These are phyloP conservation scores for Rhagophthalmus giganteus DNA, from an alignment of 2,888 invertebrate species.

Conservation along the genomic window DNA sequence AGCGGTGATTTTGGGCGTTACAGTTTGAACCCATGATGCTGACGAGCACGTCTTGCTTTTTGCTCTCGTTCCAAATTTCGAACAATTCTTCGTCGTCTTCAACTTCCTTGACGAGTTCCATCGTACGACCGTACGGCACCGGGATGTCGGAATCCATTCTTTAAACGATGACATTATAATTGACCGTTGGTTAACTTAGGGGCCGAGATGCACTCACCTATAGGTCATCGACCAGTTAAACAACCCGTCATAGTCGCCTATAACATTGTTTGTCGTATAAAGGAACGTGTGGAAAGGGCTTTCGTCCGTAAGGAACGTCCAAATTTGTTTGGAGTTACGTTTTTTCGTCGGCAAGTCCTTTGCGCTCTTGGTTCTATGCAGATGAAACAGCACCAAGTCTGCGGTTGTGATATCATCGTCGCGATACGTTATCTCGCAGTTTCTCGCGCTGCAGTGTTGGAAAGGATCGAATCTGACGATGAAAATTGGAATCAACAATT, in stretches of 20 bases:
- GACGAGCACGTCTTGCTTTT: constrained; percentile 56
- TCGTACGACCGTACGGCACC: constrained; percentile 66
- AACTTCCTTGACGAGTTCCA: constrained; percentile 42
- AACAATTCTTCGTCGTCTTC: constrained; percentile 8
- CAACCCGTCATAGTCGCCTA: constrained; percentile 59
- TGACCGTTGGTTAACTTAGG: no score
- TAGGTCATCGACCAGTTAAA: constrained; percentile 76
- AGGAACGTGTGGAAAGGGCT: constrained; percentile 65
- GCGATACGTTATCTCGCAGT: constrained; percentile 65
- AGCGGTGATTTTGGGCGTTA: constrained; percentile 56
- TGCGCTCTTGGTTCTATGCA: constrained; percentile 56
- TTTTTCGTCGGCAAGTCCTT: constrained; percentile 59
- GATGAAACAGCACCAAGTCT: constrained; percentile 68
- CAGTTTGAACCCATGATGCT: constrained; percentile 66
- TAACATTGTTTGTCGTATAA: constrained; percentile 46
- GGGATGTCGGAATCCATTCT: constrained; percentile 68
- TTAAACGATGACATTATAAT: no score
- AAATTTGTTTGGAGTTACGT: constrained; percentile 61
- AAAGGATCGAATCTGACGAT: constrained; percentile 60
- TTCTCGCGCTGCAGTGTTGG: constrained; percentile 62
- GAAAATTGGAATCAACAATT: neutral
- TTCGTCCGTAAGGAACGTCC: constrained; percentile 73
- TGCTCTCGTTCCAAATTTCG: constrained; percentile 49
- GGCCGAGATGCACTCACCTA: no score
- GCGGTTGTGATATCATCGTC: constrained; percentile 56